Evolutionary conservation across 2,888 invertebrate species (phyloP).

Genomic region (Scaptomyza parva): DNA sequence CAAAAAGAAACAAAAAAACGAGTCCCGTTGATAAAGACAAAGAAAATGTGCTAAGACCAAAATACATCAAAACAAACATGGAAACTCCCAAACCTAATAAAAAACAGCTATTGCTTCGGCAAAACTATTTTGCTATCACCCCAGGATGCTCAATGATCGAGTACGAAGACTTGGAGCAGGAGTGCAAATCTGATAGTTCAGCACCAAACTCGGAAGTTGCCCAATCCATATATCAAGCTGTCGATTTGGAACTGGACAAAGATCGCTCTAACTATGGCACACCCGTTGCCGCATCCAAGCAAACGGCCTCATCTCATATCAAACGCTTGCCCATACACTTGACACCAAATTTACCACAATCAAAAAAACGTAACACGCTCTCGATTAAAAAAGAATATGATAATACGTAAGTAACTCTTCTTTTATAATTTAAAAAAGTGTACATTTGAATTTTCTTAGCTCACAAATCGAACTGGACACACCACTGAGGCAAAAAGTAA

Average conservation of each 20-base stretch:
- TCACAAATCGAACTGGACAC: slow-evolving; percentile 1
- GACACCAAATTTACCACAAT: slow-evolving; percentile 67
- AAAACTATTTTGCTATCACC: slow-evolving; percentile 44
- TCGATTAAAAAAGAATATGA: slow-evolving; percentile 21
- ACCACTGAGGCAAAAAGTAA: background rate
- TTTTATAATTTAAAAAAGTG: background rate
- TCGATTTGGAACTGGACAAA: slow-evolving; percentile 36
- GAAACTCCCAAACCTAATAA: slow-evolving; percentile 27
- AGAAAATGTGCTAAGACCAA: background rate
- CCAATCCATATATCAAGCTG: too few relatives aligned
- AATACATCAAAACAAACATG: background rate
- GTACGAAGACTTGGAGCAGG: slow-evolving; percentile 57
- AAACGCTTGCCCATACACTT: slow-evolving; percentile 61
- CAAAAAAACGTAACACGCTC: slow-evolving; percentile 69
- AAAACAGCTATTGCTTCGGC: slow-evolving; percentile 11
- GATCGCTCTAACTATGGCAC: slow-evolving; percentile 28
- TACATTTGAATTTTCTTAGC: background rate
- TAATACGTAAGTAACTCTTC: slow-evolving; percentile 28
- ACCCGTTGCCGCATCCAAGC: slow-evolving; percentile 6
- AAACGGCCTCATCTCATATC: background rate
- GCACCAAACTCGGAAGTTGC: background rate
- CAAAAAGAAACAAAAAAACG: background rate
- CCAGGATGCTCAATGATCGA: slow-evolving; percentile 66
- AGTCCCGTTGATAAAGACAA: slow-evolving; percentile 7
- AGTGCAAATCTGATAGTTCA: slow-evolving; percentile 26